phyloP scores from a whole-genome alignment of 2,888 invertebrate species.

The Amblyteles armatorius region DNA sequence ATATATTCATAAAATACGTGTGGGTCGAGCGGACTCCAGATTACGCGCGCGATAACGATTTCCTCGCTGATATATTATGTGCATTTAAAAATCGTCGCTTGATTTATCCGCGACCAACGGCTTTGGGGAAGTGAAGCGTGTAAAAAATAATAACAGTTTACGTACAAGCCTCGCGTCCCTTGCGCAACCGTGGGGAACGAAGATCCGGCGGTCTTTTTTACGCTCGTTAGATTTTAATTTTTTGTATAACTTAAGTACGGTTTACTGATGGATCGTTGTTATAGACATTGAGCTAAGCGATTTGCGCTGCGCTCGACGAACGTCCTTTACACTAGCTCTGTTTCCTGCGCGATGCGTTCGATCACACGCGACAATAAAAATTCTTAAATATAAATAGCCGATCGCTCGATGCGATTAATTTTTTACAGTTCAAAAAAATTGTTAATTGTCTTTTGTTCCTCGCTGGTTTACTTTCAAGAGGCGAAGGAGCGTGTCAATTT shows the following conservation, averaged over 20 bases:
- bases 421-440: constrained; percentile 11
- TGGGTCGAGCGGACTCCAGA: not conserved
- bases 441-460: constrained; percentile 7
- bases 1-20: constrained; percentile 9
- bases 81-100: not conserved
- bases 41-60: constrained; percentile 5
- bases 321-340: not conserved
- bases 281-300: constrained; percentile 31
- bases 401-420: not conserved
- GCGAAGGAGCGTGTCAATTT: constrained; percentile 3
- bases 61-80: not conserved
- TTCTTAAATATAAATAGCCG: constrained; percentile 23
- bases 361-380: not conserved
- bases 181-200: constrained; percentile 3
- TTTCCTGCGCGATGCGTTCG: not conserved
- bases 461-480: constrained; percentile 26
- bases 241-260: constrained; percentile 54
- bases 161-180: constrained; percentile 18
- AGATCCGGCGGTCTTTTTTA: constrained; percentile 15
- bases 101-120: constrained; percentile 16
- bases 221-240: constrained; percentile 4
- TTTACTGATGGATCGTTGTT: constrained; percentile 28
- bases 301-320: constrained; percentile 15
- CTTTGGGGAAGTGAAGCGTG: constrained; percentile 19
- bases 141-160: constrained; percentile 32